A percentile compares a stretch with the other conserved stretches of the same genome.
Evolutionary conservation across 2,113 vertebrate genomes (phyloP).

Genomic region (Indicator maculatus): DNA sequence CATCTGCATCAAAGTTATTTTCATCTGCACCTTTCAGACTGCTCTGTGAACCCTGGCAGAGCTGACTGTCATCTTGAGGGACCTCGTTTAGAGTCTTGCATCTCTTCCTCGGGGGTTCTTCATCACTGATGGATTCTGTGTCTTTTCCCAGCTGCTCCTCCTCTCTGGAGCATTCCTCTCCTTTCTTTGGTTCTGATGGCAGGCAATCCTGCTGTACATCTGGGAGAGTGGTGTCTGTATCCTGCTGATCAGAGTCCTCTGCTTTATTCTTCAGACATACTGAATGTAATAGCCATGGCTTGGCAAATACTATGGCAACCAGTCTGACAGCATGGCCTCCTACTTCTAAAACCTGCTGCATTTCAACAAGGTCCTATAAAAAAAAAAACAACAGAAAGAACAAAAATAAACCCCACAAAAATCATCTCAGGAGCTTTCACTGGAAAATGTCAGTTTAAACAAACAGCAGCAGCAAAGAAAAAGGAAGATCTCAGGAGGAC

Average conservation of each 20-base stretch:
- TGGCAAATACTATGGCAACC: conserved; percentile 73
- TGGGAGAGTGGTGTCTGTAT: not conserved
- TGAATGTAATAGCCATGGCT: conserved; percentile 81
- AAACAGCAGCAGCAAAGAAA: not conserved
- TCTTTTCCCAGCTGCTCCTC: not conserved
- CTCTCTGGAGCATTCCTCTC: not conserved
- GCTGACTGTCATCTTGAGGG: not conserved
- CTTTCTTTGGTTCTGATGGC: not conserved
- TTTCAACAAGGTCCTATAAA: conserved; percentile 77
- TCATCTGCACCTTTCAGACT: not conserved
- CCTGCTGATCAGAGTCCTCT: not conserved
- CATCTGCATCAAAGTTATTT: not conserved
- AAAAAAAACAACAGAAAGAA: not conserved
- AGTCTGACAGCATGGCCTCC: conserved; percentile 76
- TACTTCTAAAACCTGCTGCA: conserved; percentile 80
- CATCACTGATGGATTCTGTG: not conserved
- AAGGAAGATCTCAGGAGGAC: not conserved
- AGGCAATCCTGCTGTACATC: not conserved
- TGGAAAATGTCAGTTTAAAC: not conserved
- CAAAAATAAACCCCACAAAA: not conserved
- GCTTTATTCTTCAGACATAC: conserved; percentile 37
- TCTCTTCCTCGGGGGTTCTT: conserved; percentile 47
- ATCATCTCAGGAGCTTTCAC: not conserved
- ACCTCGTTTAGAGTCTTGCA: not conserved
- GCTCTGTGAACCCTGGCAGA: not conserved